Evolutionary conservation across 2,113 vertebrate genomes (phyloP), one percentile per base, ranked within the genome.

Genomic region (Platichthys stellatus): DNA sequence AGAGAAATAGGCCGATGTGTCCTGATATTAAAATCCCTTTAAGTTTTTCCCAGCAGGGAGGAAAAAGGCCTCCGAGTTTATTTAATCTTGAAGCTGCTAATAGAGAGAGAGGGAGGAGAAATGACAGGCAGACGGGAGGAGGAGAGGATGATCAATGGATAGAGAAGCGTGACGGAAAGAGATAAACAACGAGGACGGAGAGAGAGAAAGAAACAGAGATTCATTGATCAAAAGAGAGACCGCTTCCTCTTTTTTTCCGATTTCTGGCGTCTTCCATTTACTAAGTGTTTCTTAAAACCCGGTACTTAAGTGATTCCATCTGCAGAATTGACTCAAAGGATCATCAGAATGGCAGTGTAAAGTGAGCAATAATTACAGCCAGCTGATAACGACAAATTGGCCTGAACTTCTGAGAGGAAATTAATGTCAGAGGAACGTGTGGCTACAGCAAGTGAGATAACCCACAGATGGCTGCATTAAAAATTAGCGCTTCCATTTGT

Each of bases 301-400:
- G 10, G 18, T 67, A 67, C 62, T 84, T 68, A 87, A 87, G 78
- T 67, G 81, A 84, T 77, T 78, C 78, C 86, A 86, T 90, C 84
- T 86, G 81, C 76, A 88, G 35, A 74, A 88, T 82, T 81, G 73
- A 82, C 70, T 84, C 65, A 82, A 76, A 88, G 68, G 76, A 85
- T 88, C 72, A 78, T 75, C 70, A 79, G 74, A 72, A 81, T 80
- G 77, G 72, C 75, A 65, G 54, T 24, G 69, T 86, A 83, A 86
- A 81, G 70, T 69, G 67, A 49, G 63, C 53, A 76, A 76, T 82
- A 92, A 92, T 90, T 81, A 86, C 72, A 74, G 72, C 67, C 63
- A 67, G 74, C 80, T 86, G 86, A 80, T 83, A 82, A 82, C 86
- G 35, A 91, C 82, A 90, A 84, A 86, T 90, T 86, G 78, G 81